Percentiles rank a stretch among this genome's conserved stretches.
Conservation (phyloP, 2,797 vertebrate genomes). For the Serranus cabrilla region DNA sequence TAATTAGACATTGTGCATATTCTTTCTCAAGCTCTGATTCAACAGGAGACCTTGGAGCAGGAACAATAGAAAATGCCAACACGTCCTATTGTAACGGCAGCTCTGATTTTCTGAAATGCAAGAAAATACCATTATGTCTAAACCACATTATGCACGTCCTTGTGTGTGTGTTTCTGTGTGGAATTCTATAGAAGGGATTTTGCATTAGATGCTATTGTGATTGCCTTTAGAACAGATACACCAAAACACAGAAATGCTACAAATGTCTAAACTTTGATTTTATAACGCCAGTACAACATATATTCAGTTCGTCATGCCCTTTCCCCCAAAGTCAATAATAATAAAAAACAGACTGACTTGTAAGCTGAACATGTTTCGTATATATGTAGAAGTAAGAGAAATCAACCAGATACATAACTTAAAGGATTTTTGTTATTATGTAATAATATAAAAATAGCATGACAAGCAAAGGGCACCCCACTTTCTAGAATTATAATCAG, state of each 20-base stretch:
- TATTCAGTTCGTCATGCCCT: slow-evolving; percentile 6
- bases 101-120: slow-evolving; percentile 40
- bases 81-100: slow-evolving; percentile 21
- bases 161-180: slow-evolving; percentile 11
- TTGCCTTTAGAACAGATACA: not conserved
- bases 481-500: slow-evolving; percentile 1
- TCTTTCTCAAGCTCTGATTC: slow-evolving; percentile 60
- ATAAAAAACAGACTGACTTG: slow-evolving; percentile 11
- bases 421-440: not conserved
- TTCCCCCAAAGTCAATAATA: slow-evolving; percentile 17
- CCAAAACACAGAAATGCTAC: not conserved
- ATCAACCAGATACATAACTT: not conserved
- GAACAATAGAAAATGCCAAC: slow-evolving; percentile 61
- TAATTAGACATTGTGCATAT: slow-evolving; percentile 71
- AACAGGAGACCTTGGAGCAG: slow-evolving; percentile 48
- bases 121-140: slow-evolving; percentile 35
- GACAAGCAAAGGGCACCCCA: not conserved
- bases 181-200: not conserved
- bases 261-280: not conserved
- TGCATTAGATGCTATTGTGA: slow-evolving; percentile 1
- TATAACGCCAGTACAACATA: slow-evolving; percentile 10
- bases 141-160: not conserved
- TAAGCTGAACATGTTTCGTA: not conserved
- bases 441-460: slow-evolving; percentile 1
- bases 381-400: not conserved